Evolutionary conservation across 1,140 invertebrate species (phyloP).

Genomic region (Brachionus plicatilis): DNA sequence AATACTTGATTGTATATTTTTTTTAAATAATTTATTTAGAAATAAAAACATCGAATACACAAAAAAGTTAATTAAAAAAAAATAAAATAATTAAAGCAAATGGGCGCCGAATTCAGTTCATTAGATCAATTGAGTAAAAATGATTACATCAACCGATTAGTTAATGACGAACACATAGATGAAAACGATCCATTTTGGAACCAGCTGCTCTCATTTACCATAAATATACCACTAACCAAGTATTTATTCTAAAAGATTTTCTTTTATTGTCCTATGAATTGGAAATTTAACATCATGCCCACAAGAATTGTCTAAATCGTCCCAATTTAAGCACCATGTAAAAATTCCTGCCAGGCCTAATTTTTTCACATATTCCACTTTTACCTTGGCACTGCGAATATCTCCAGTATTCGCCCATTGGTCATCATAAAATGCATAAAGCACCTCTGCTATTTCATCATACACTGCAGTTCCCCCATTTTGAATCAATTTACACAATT

Average conservation of each 20-base stretch:
- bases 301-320: background rate
- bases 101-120: slow-evolving; percentile 78
- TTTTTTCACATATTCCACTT: background rate
- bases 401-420: slow-evolving; percentile 12
- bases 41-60: background rate
- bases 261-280: background rate
- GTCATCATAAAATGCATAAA: slow-evolving; percentile 1
- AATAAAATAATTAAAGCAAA: slow-evolving; percentile 50
- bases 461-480: background rate
- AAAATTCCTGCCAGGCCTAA: background rate
- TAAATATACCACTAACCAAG: slow-evolving; percentile 66
- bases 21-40: background rate
- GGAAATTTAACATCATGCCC: background rate
- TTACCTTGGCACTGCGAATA: background rate
- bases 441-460: background rate
- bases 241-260: background rate
- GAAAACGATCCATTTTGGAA: slow-evolving; percentile 89
- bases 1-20: background rate
- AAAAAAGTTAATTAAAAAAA: background rate
- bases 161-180: slow-evolving; percentile 70
- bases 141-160: slow-evolving; percentile 71
- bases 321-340: slow-evolving; percentile 20
- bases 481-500: background rate
- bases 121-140: slow-evolving; percentile 75
- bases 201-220: slow-evolving; percentile 80